phyloP scores from a whole-genome alignment of 2,888 invertebrate genomes.

The Trichopoda pennipes region DNA sequence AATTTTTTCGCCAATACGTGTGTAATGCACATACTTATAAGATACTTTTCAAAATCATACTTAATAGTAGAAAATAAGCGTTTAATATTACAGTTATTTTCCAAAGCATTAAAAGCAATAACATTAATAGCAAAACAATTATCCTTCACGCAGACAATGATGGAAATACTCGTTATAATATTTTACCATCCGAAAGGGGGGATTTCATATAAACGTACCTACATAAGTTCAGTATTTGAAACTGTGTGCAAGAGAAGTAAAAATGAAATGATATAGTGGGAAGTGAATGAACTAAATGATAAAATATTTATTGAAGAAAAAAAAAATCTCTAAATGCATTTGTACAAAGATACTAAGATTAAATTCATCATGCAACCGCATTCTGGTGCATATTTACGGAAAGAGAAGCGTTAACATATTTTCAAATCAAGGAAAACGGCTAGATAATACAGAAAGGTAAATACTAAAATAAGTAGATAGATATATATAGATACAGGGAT shows the following conservation, averaged over 20 bases:
- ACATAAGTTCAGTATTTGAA: not conserved
- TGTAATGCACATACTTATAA: not conserved
- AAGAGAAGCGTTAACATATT: not conserved
- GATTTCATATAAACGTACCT: constrained; percentile 25
- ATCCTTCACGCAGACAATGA: constrained; percentile 58
- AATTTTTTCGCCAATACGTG: constrained; percentile 5
- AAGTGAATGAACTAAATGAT: constrained; percentile 23
- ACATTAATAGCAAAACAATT: constrained; percentile 62
- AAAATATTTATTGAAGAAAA: not conserved
- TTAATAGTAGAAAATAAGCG: constrained; percentile 57
- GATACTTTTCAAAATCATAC: not conserved
- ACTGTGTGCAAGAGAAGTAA: no score
- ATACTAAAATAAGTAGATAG: no score
- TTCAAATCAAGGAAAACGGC: not conserved
- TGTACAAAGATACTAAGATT: not conserved
- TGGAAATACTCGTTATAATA: constrained; percentile 31
- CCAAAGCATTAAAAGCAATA: constrained; percentile 64
- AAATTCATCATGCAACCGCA: not conserved
- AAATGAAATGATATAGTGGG: not conserved
- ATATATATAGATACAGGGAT: no score
- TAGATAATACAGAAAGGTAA: not conserved
- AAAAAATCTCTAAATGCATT: not conserved
- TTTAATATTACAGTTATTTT: constrained; percentile 61
- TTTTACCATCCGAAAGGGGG: constrained; percentile 41
- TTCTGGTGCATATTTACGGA: not conserved